Base-by-base conservation (phyloP, 1,140 invertebrate genomes). In the Drosophila ercepeae region DNA sequence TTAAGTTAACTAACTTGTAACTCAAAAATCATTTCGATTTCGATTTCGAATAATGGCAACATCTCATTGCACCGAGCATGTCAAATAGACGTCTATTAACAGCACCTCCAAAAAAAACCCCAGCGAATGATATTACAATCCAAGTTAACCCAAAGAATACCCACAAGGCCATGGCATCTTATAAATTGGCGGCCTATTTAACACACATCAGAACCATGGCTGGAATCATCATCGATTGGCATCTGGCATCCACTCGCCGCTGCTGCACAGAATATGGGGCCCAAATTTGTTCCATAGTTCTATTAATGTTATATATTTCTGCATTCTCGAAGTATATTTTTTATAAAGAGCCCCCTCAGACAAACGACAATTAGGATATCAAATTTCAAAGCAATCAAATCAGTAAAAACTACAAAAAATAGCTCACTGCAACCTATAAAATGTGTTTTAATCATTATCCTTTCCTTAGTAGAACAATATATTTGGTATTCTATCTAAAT, bases 201-300 rank as follows among this genome's bases (percentile, higher is more conserved):
- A 19, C 6, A 18, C 6, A 18, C 14, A 51, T 23, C 11, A 52
- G n/a, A 34, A 44, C 21, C 25, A 67, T 34, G 19, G 23, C 23
- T 29, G 61, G 34, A 63, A 39, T 29, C 25, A 45, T 14, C 14
- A 6, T 11, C 25, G 44, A 39, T 29, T 18, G 34, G 11, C 14
- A 6, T 11, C 25, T 45, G 16, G 19, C 29, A 27, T 19, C 8
- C 6, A 14, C 16, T 34, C 11, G 36, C 48, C 49, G 61, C 61
- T 68, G 64, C 46, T 67, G 64, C 27, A 45, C 1, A 50, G 23
- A 60, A 53, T 72, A 32, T 14, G 36, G 50, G 50, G 45, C 27
- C 54, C 46, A 45, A 75, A 21, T 69, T 75, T 63, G 42, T 81
- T 81, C 27, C 48, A 59, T 16, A 73, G 57, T 70, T 70, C 41